Base-by-base conservation (phyloP, 2,888 invertebrate genomes). In the Eristalis intricaria region DNA sequence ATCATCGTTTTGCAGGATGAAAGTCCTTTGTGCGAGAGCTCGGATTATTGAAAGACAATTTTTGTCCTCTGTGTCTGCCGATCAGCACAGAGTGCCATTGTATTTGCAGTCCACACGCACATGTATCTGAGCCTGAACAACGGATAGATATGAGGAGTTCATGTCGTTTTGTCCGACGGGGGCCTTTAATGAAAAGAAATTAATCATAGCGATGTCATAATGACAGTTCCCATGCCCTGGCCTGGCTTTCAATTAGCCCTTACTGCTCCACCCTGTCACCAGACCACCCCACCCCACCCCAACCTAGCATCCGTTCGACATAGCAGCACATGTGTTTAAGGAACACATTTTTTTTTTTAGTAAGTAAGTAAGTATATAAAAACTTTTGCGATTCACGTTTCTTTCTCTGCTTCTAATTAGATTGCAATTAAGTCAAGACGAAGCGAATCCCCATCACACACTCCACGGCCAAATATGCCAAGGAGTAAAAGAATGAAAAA, bases 21-120 rank as follows among this genome's bases (percentile, higher is more conserved):
- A 88, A 89, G 87, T 87, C 68, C 88, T 87, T 84, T 89, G 60
- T 83, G 84, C 78, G 75, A 26, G 26, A 66, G 70, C 65, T 60
- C 58, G 88, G 88, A 81, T 88, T 84, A 88, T 88, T 84, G 88
- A 88, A 88, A 88, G 88, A 88, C 68, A 88, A 88, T 88, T 84
- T 88, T 82, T 88, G 77, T 80, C 69, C 43, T 76, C 60, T 81
- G 77, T 81, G 77, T 76, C 81, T 68, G 32, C 56, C 60, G 82
- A 78, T 73, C 70, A 63, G 82, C 26, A n/a, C 32, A 70, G 69
- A 70, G 22, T 38, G 40, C 68, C 43, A 84, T 79, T 79, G 69
- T 68, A 50, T 50, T n/a, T 50, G 19, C 50, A 5, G 19, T 19
- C n/a, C 10, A 50, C 50, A 50, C 50, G 50, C 50, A 50, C n/a